Base-by-base conservation (phyloP, 2,113 vertebrate species). In the Oncorhynchus masou region DNA sequence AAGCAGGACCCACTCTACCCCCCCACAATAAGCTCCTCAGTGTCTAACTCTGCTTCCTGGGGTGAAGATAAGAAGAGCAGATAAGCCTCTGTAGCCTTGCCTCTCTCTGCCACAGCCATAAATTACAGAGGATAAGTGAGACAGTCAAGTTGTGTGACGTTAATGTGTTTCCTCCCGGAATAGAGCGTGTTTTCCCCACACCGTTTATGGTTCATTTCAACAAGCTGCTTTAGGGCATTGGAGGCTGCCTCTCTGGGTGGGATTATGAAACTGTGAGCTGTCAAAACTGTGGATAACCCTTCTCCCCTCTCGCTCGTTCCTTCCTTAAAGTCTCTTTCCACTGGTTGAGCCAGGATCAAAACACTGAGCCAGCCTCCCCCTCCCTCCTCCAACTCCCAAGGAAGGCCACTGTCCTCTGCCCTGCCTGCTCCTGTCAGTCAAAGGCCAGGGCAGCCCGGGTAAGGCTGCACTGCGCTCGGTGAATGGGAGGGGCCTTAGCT, bases 391-490 rank as follows among this genome's bases (percentile, higher is more conserved):
- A 22, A 25, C 62, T 25, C 25, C 20, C 19, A 9, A 16, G 59
- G n/a, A 22, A 62, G 59, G 59, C 59, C 59, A 62, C 20, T 22
- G 59, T 22, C 59, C 59, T 62, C 59, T 7, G 20, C 16, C 20
- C 20, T 51, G 12, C 3, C 69, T 74, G 74, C 73, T 80, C 73
- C 76, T 54, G 77, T 75, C 83, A 70, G 67, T 81, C 76, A 65
- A 60, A 66, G 4, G 5, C 39, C 13, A 3, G 34, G 64, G 2
- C 15, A 16, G 49, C 13, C 11, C 49, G 2, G 15, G 49, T 16
- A 16, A 19, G 12, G 15, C 49, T 54, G 16, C 49, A 1, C 49
- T 54, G 39, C 0, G 2, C 39, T 45, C 2, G 8, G 8, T 11
- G 39, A 45, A 45, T 22, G 79, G 85, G 83, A 4, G 74, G 82